Percentiles rank a stretch among this genome's conserved stretches.
Evolutionary conservation across 2,888 invertebrate species (phyloP).

Genomic region (Rhyacophila evoluta): DNA sequence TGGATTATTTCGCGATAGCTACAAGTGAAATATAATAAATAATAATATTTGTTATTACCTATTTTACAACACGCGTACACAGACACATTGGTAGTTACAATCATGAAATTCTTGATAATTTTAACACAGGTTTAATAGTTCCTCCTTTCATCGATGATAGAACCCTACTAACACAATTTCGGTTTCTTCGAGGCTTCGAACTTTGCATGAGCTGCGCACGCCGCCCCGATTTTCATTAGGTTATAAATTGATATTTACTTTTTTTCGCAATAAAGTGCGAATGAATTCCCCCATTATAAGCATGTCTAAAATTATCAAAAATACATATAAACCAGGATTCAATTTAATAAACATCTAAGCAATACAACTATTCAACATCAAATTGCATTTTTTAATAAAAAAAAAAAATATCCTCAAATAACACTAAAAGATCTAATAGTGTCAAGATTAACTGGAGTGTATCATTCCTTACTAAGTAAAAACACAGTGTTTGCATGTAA

Average conservation of each 20-base stretch:
- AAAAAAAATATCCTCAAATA: too few relatives aligned
- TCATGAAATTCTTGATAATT: slow-evolving; percentile 12
- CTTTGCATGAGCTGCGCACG: slow-evolving; percentile 8
- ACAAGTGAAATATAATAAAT: not conserved
- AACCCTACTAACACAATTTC: slow-evolving; percentile 25
- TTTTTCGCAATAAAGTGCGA: slow-evolving; percentile 6
- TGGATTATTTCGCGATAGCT: not conserved
- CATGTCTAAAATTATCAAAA: not conserved
- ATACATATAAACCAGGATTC: too few relatives aligned
- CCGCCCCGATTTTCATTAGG: slow-evolving; percentile 1
- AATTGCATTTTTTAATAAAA: too few relatives aligned
- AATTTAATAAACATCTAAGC: too few relatives aligned
- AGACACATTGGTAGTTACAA: slow-evolving; percentile 32
- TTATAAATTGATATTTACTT: slow-evolving; percentile 24
- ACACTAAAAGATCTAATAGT: too few relatives aligned
- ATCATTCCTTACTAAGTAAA: too few relatives aligned
- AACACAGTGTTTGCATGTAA: too few relatives aligned
- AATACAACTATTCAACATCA: too few relatives aligned
- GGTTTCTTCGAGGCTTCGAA: not conserved
- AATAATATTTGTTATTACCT: slow-evolving; percentile 44
- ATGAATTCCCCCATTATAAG: not conserved
- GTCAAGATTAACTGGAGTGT: too few relatives aligned
- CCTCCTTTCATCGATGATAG: not conserved
- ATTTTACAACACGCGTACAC: slow-evolving; percentile 39
- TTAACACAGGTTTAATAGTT: not conserved